Evolutionary conservation across 2,113 vertebrate genomes (phyloP).

Genomic region (Dinomys branickii): DNA sequence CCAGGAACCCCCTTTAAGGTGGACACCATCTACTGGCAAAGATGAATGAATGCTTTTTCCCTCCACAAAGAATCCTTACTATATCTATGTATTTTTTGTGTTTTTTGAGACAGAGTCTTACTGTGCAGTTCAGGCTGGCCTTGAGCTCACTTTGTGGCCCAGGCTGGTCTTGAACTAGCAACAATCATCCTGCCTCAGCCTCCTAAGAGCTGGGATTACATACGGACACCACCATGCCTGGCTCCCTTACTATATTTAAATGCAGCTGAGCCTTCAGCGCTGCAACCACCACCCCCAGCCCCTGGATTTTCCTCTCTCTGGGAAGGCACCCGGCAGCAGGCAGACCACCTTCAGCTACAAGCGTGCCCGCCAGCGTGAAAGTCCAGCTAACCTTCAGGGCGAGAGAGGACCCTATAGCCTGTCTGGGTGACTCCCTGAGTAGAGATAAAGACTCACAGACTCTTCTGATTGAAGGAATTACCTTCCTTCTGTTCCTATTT

Average conservation of each 20-base stretch:
- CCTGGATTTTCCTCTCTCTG: too few relatives aligned
- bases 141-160: too few relatives aligned
- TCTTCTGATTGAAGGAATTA: not conserved
- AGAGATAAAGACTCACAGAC: not conserved
- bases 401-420: slow-evolving; percentile 65
- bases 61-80: not conserved
- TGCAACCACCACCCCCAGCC: too few relatives aligned
- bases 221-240: too few relatives aligned
- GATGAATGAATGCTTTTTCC: not conserved
- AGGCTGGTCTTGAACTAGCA: too few relatives aligned
- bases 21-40: not conserved
- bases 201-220: too few relatives aligned
- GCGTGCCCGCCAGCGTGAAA: not conserved
- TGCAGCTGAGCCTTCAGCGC: not conserved
- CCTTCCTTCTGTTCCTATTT: not conserved
- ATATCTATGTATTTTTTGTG: too few relatives aligned
- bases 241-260: not conserved
- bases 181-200: too few relatives aligned
- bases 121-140: too few relatives aligned
- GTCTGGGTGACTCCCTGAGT: slow-evolving; percentile 92
- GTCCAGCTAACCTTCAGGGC: not conserved
- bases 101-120: too few relatives aligned
- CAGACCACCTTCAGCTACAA: too few relatives aligned
- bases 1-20: not conserved
- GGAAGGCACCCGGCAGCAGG: too few relatives aligned